Conservation (phyloP, 2,888 invertebrate species). For the Cephus pulcher region DNA sequence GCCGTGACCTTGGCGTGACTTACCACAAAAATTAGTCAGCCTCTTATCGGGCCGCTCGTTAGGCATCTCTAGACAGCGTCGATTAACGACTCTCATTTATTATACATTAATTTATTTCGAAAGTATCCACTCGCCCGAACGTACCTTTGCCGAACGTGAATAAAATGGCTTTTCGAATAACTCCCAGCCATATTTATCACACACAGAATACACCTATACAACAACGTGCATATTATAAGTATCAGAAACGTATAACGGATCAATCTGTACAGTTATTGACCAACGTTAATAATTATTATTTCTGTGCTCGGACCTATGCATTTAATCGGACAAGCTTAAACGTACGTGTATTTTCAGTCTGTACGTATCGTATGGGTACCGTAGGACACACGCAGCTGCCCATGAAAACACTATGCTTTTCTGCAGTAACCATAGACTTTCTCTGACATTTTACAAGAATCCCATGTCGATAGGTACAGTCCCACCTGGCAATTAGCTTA, state of each 20-base stretch:
- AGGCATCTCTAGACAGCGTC: not conserved
- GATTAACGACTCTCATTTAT: not conserved
- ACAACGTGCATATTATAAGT: not conserved
- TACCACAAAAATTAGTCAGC: not conserved
- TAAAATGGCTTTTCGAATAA: not conserved
- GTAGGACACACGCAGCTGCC: not conserved
- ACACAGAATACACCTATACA: accelerated
- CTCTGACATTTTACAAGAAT: not conserved
- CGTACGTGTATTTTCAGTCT: not conserved
- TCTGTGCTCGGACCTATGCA: not conserved
- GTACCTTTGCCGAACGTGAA: not conserved
- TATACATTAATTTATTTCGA: not conserved
- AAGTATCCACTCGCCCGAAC: not conserved
- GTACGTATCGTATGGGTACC: not conserved
- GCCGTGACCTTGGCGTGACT: not conserved
- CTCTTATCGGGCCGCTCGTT: not conserved
- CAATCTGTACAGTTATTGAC: not conserved
- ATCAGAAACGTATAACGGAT: not conserved
- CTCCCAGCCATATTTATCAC: not conserved
- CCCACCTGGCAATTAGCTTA: not conserved
- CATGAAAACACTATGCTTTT: not conserved
- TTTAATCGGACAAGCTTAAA: not conserved
- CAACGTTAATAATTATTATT: not conserved
- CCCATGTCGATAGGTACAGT: not conserved
- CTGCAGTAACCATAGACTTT: not conserved